Evolutionary conservation across 2,888 invertebrate species (phyloP), one percentile per base, ranked within the genome.

Genomic region (Agrochola circellaris): DNA sequence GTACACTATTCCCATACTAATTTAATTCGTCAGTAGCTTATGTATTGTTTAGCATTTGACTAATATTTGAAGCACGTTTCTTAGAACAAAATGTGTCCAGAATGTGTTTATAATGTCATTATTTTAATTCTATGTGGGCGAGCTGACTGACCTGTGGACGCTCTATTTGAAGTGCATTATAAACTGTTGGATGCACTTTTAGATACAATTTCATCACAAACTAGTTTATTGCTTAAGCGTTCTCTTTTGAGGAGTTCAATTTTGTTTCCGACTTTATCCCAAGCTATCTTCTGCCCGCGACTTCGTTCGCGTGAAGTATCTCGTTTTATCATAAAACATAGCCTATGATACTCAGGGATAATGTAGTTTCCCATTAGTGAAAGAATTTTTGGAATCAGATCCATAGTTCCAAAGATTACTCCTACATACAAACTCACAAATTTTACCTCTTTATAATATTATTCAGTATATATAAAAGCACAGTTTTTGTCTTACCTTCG

Each of bases 1-100:
- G n/a, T 51, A 79, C 69, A 67, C 11, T 62, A 38, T 65, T 38
- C 54, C 34, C 78, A 85, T 87, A 81, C 74, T 73, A 79, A 88
- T 80, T 61, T 30, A 54, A 7, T 67, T 62, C 8, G 38, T 60
- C 56, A 69, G 17, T 73, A 60, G 23, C 30, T 8, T 56, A 17
- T 20, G n/a, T 61, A 45, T 69, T 38, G 38, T n/a, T 30, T 48
- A 61, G 26, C 48, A 45, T 75, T 69, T 69, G 6, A 54, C 9
- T 51, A 64, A 66, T 34, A 86, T 75, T 67, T 26, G n/a, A 67
- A 70, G 48, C 83, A 86, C 83, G 86, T 84, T 38, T 62, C 58
- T 58, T 54, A 67, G 20, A 38, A 74, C 58, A 48, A 62, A 61
- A 70, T 86, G 75, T 70, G 75, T 13, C 42, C 9, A 60, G 83